Conservation (phyloP, 2,113 vertebrate genomes). For the Eudyptes chrysolophus region DNA sequence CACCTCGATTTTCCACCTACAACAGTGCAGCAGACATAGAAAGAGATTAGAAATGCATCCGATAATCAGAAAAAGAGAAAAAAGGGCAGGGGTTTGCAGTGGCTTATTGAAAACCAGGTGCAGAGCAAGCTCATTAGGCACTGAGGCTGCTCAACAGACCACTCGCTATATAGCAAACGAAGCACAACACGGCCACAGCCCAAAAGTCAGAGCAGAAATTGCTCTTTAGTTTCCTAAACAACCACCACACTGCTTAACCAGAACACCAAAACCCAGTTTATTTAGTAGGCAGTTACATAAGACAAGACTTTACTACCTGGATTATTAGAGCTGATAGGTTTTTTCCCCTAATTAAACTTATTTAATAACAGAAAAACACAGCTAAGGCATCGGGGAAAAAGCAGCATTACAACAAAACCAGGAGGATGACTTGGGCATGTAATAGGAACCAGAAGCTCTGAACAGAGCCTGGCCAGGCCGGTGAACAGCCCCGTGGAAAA, state of each 20-base stretch:
- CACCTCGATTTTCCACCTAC: rapidly evolving
- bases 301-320: neutral
- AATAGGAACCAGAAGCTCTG: constrained; percentile 27
- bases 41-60: neutral
- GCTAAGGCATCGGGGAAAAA: neutral
- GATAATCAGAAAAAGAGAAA: neutral
- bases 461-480: neutral
- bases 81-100: neutral
- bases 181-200: rapidly evolving
- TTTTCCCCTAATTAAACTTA: too few species aligned
- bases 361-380: neutral
- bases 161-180: rapidly evolving
- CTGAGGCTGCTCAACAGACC: neutral
- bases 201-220: neutral
- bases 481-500: neutral
- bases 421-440: neutral
- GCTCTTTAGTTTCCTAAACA: neutral
- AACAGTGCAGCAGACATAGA: rapidly evolving
- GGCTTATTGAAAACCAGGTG: neutral
- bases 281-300: neutral
- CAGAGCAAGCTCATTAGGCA: neutral
- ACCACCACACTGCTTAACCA: neutral
- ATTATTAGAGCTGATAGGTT: neutral
- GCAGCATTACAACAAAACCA: neutral
- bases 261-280: neutral